A percentile compares a stretch with the other conserved stretches of the same genome.
Evolutionary conservation across 2,888 invertebrate species (phyloP).

Genomic region (Cephonodes hylas): DNA sequence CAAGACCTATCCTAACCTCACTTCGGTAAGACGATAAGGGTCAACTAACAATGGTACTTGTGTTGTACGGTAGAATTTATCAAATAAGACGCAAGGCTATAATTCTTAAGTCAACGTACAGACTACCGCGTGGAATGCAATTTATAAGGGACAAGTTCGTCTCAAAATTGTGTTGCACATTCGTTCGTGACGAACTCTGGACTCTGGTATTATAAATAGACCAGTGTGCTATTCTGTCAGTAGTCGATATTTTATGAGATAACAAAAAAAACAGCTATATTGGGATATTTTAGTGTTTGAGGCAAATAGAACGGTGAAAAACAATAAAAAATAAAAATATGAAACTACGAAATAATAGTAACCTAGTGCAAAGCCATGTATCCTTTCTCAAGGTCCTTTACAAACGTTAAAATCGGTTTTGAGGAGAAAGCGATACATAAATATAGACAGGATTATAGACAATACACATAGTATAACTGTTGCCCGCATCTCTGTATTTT

Average conservation of each 20-base stretch:
- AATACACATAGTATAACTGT: no score
- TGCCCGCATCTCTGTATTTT: no score
- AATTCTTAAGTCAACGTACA: conserved; percentile 53
- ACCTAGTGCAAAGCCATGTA: no score
- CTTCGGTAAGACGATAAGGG: background rate
- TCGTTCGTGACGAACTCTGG: conserved; percentile 48
- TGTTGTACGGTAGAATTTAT: conserved; percentile 56
- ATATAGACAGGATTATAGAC: no score
- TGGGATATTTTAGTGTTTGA: no score
- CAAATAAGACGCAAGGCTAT: conserved; percentile 63
- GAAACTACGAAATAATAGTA: no score
- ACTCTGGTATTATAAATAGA: conserved; percentile 44
- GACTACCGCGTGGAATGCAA: conserved; percentile 63
- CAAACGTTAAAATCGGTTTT: no score
- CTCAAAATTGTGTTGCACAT: conserved; percentile 58
- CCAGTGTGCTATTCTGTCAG: conserved; percentile 27
- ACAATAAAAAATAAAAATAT: no score
- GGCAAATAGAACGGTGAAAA: no score
- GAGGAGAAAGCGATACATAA: no score
- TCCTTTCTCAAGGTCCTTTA: no score
- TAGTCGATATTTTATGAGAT: conserved; percentile 17
- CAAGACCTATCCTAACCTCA: background rate
- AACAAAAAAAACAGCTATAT: no score
- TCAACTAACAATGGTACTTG: conserved; percentile 36
- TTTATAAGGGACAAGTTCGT: conserved; percentile 65